Conservation (phyloP, 2,888 invertebrate species). For the Drosophila falleni region DNA sequence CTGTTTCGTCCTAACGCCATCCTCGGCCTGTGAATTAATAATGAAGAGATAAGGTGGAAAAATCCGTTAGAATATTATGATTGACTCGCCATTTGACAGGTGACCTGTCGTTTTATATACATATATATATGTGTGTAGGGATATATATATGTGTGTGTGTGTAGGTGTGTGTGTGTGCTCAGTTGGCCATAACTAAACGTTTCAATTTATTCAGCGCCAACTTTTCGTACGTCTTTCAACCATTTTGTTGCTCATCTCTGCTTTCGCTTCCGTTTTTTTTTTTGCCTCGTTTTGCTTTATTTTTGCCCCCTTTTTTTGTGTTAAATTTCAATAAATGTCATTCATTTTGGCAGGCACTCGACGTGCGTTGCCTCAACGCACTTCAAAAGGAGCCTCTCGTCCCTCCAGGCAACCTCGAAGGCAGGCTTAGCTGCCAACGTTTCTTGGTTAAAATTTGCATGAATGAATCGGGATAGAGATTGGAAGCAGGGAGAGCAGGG, state of each 20-base stretch:
- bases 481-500: neutral
- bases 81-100: constrained; percentile 68
- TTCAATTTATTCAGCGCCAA: constrained; percentile 68
- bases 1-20: constrained; percentile 92
- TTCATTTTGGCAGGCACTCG: constrained; percentile 79
- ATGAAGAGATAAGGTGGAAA: constrained; percentile 14
- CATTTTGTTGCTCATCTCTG: constrained; percentile 55
- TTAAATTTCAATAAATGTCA: constrained; percentile 80
- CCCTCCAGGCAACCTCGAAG: constrained; percentile 7
- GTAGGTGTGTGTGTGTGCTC: constrained; percentile 36
- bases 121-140: constrained; percentile 18
- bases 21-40: constrained; percentile 90
- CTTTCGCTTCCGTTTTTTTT: constrained; percentile 42
- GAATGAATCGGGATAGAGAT: constrained; percentile 35
- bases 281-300: constrained; percentile 21
- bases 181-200: constrained; percentile 75
- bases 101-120: constrained; percentile 24
- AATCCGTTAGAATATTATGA: constrained; percentile 57
- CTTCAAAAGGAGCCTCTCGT: constrained; percentile 49
- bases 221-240: constrained; percentile 41
- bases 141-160: constrained; percentile 9
- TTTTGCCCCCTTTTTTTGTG: constrained; percentile 25
- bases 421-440: constrained; percentile 21
- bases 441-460: constrained; percentile 50
- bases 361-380: constrained; percentile 71